Evolutionary conservation across 2,797 vertebrate species (phyloP).

Genomic region (Mus minutoides): DNA sequence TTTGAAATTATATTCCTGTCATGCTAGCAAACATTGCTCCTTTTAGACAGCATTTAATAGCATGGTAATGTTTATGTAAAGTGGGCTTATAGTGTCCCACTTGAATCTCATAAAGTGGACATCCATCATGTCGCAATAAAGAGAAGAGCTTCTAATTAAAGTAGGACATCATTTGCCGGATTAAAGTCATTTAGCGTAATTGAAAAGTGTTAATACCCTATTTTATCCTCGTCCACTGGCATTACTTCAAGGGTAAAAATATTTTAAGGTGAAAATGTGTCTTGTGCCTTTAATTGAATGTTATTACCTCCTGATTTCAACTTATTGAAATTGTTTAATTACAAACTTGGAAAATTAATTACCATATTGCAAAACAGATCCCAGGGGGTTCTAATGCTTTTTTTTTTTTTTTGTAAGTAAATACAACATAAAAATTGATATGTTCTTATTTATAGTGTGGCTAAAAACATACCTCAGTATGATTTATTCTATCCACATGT

Average conservation of each 20-base stretch:
- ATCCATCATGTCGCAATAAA: slow-evolving; percentile 91
- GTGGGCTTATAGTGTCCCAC: slow-evolving; percentile 91
- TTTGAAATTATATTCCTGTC: slow-evolving; percentile 81
- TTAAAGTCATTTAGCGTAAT: slow-evolving; percentile 95
- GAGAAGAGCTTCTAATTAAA: slow-evolving; percentile 92
- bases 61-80: slow-evolving; percentile 91
- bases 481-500: slow-evolving; percentile 81
- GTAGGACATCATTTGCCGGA: slow-evolving; percentile 92
- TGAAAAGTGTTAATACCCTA: slow-evolving; percentile 93
- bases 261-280: slow-evolving; percentile 90
- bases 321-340: slow-evolving; percentile 89
- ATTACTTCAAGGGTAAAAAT: slow-evolving; percentile 90
- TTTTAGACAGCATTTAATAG: slow-evolving; percentile 87
- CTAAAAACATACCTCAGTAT: slow-evolving; percentile 80
- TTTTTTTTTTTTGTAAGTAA: slow-evolving; percentile 86
- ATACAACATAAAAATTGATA: slow-evolving; percentile 88
- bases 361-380: slow-evolving; percentile 84
- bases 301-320: slow-evolving; percentile 89
- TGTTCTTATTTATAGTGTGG: slow-evolving; percentile 83
- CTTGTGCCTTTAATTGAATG: slow-evolving; percentile 89
- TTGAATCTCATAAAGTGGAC: slow-evolving; percentile 93
- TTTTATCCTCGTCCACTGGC: slow-evolving; percentile 91
- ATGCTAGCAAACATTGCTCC: slow-evolving; percentile 83
- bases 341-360: slow-evolving; percentile 88
- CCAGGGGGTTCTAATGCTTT: slow-evolving; percentile 83